Conservation (phyloP, 2,113 vertebrate species). For the Lucifuga dentata region DNA sequence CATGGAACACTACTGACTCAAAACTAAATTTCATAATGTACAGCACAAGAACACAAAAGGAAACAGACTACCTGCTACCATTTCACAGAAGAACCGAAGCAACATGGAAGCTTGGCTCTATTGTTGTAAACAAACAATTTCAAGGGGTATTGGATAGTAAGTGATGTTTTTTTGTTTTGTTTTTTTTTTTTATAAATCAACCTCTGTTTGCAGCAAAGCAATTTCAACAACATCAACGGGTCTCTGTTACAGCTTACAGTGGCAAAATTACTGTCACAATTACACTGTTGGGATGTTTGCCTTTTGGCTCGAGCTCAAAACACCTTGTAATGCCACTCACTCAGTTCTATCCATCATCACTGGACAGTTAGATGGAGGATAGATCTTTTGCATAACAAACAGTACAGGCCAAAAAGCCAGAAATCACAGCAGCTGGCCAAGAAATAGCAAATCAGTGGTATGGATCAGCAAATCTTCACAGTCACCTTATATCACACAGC, state of each 20-base stretch:
- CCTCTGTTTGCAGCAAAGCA: slow-evolving; percentile 29
- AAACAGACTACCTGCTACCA: not conserved
- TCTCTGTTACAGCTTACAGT: not conserved
- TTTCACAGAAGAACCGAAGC: not conserved
- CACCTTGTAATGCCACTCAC: not conserved
- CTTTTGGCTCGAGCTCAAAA: slow-evolving; percentile 17
- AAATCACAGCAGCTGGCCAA: not conserved
- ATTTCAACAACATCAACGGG: slow-evolving; percentile 8
- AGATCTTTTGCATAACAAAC: not conserved
- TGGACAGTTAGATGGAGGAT: not conserved
- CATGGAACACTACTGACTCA: not conserved
- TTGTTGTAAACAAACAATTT: slow-evolving; percentile 23
- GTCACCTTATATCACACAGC: not conserved
- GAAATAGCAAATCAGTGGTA: slow-evolving; percentile 1
- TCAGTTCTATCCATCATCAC: not conserved
- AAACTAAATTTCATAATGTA: not conserved
- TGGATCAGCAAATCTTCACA: slow-evolving; percentile 13
- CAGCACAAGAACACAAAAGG: not conserved
- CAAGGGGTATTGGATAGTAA: not conserved
- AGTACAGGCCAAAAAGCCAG: not conserved
- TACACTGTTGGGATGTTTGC: not conserved
- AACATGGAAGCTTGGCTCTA: not conserved
- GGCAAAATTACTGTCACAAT: not conserved
- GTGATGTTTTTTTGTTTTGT: no score
- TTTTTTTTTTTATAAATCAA: no score